Evolutionary conservation across 1,140 invertebrate species (phyloP).

Genomic region (Phenacoccus solenopsis): DNA sequence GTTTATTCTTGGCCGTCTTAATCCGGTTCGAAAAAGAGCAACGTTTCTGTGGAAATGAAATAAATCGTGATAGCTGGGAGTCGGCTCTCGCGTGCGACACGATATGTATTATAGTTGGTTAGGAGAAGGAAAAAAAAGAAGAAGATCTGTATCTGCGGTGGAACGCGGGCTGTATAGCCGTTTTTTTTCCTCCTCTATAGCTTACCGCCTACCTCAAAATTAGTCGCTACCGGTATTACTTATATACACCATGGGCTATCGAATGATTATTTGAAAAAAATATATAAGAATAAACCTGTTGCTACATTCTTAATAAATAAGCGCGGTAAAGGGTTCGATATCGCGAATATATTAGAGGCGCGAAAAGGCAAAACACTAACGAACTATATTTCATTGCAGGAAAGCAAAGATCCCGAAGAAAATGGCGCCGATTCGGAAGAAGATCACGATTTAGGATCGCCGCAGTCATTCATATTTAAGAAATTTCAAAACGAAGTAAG

Average conservation of each 20-base stretch:
- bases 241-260: slow-evolving; percentile 10
- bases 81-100: slow-evolving; percentile 14
- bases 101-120: not conserved
- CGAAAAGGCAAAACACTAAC: no score
- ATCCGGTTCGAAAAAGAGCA: slow-evolving; percentile 6
- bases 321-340: no score
- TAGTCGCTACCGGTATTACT: slow-evolving; percentile 12
- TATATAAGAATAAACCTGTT: slow-evolving; percentile 15
- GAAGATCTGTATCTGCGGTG: not conserved
- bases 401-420: no score
- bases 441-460: no score
- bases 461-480: no score
- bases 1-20: not conserved
- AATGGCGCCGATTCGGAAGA: no score
- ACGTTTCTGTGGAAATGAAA: slow-evolving; percentile 13
- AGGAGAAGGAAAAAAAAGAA: not conserved
- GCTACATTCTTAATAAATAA: slow-evolving; percentile 13
- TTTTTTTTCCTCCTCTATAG: not conserved
- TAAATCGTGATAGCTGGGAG: slow-evolving; percentile 17
- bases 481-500: no score
- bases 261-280: slow-evolving; percentile 18
- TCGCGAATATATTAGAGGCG: no score
- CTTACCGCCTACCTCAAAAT: slow-evolving; percentile 13
- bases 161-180: not conserved
- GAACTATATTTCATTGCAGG: no score